phyloP scores from a whole-genome alignment of 2,888 invertebrate genomes.

The Crossocerus cetratus region DNA sequence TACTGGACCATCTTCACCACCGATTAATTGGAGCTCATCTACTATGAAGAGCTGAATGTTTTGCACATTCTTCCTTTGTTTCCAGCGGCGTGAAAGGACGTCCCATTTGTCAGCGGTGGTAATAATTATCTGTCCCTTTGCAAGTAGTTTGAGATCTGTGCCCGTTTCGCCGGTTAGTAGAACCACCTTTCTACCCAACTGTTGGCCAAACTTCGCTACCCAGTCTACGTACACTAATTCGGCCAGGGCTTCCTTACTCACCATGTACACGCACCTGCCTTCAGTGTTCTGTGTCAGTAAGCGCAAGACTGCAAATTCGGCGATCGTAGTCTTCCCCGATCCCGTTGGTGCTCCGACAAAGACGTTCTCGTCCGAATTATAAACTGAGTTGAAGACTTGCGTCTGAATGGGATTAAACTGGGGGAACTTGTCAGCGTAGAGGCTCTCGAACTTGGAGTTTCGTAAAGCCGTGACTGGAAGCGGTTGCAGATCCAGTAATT shows the following conservation, averaged over 20 bases:
- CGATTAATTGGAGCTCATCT: conserved; percentile 95
- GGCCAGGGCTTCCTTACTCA: conserved; percentile 94
- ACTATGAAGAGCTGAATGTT: conserved; percentile 97
- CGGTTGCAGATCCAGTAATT: conserved; percentile 97
- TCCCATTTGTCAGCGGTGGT: conserved; percentile 99
- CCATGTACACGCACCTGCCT: conserved; percentile 95
- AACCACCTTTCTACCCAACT: conserved; percentile 91
- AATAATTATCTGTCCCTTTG: conserved; percentile 96
- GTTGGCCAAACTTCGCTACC: conserved; percentile 90
- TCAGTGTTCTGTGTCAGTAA: conserved; percentile 86
- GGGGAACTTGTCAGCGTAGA: conserved; percentile 91
- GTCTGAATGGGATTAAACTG: conserved; percentile 99
- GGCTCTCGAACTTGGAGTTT: conserved; percentile 89
- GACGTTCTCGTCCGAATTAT: conserved; percentile 98
- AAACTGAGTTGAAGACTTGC: conserved; percentile 97
- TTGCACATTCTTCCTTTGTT: conserved; percentile 98
- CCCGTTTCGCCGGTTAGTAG: conserved; percentile 97
- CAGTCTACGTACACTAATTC: conserved; percentile 94
- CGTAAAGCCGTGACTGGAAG: conserved; percentile 95
- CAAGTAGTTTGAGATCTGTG: conserved; percentile 94
- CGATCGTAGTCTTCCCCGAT: conserved; percentile 95
- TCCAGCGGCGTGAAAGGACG: conserved; percentile 98
- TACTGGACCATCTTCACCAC: conserved; percentile 94
- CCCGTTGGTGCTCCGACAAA: conserved; percentile 96
- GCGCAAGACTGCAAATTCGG: conserved; percentile 96